Conservation (phyloP, 1,140 invertebrate species). For the Galleria mellonella region DNA sequence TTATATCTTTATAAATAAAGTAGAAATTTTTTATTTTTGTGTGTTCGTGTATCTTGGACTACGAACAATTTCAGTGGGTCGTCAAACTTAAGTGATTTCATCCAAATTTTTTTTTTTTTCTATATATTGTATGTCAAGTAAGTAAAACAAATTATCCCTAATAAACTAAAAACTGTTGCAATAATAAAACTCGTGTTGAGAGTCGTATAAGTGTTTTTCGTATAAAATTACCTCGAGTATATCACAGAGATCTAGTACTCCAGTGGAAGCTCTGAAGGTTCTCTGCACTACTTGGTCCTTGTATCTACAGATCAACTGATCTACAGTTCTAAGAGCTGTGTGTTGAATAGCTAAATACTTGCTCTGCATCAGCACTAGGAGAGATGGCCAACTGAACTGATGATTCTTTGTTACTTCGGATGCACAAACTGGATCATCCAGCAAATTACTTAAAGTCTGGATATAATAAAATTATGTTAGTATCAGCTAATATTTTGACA, state of each 20-base stretch:
- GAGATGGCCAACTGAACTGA: constrained; percentile 57
- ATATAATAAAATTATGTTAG: not conserved
- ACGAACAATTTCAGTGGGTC: too few species aligned
- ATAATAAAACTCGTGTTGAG: too few species aligned
- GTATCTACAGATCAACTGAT: constrained; percentile 54
- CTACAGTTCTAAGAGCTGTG: constrained; percentile 49
- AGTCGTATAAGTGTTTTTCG: too few species aligned
- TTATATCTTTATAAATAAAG: too few species aligned
- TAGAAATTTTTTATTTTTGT: too few species aligned
- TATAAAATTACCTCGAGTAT: constrained; percentile 45
- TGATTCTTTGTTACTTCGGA: constrained; percentile 63
- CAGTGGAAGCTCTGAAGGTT: constrained; percentile 54
- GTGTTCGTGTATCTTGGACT: too few species aligned
- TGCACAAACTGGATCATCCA: constrained; percentile 53
- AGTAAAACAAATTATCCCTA: too few species aligned
- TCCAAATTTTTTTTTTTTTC: too few species aligned
- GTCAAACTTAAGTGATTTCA: too few species aligned
- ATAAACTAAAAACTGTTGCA: too few species aligned
- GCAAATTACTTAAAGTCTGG: constrained; percentile 53
- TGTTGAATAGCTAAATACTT: constrained; percentile 56
- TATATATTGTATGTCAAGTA: too few species aligned
- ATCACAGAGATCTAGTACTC: constrained; percentile 60
- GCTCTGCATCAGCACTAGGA: constrained; percentile 56
- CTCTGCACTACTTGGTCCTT: constrained; percentile 53
- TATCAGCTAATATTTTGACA: too few species aligned